These are phyloP conservation scores for Labeo calbasu DNA, from an alignment of 2,797 vertebrate species.

Conservation along the genomic window DNA sequence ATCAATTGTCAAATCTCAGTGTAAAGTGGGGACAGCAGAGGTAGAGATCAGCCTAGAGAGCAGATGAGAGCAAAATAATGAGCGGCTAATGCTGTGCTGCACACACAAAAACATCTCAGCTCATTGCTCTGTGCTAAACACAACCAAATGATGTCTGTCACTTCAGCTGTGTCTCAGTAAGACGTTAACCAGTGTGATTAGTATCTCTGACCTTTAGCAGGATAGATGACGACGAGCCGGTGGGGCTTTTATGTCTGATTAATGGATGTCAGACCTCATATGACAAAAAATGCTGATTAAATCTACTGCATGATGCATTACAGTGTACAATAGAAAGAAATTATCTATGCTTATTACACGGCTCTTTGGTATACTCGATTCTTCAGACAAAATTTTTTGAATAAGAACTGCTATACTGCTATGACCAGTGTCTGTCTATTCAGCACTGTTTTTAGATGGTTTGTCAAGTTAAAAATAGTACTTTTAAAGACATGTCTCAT, in stretches of 20 bases:
- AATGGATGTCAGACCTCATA: slow-evolving; percentile 21
- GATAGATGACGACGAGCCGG: slow-evolving; percentile 20
- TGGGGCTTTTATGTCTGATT: slow-evolving; percentile 44
- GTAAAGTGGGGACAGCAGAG: neutral
- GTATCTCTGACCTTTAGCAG: slow-evolving; percentile 50
- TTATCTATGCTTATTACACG: neutral
- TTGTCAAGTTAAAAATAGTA: too few relatives aligned
- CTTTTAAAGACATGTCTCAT: too few relatives aligned
- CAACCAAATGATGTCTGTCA: slow-evolving; percentile 12
- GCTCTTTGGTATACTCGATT: neutral
- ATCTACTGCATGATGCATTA: slow-evolving; percentile 14
- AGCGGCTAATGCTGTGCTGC: neutral
- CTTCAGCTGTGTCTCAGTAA: slow-evolving; percentile 18
- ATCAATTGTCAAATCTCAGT: neutral
- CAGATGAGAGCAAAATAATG: slow-evolving; percentile 14
- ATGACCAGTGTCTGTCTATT: neutral
- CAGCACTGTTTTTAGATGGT: neutral
- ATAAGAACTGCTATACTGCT: neutral
- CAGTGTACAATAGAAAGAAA: neutral
- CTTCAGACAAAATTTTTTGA: neutral
- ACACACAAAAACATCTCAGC: slow-evolving; percentile 32
- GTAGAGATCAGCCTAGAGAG: neutral
- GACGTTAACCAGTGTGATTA: slow-evolving; percentile 51
- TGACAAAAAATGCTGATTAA: slow-evolving; percentile 30
- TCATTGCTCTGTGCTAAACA: slow-evolving; percentile 42